Evolutionary conservation across 2,888 invertebrate species (phyloP).

Genomic region (Agrotis exclamationis): DNA sequence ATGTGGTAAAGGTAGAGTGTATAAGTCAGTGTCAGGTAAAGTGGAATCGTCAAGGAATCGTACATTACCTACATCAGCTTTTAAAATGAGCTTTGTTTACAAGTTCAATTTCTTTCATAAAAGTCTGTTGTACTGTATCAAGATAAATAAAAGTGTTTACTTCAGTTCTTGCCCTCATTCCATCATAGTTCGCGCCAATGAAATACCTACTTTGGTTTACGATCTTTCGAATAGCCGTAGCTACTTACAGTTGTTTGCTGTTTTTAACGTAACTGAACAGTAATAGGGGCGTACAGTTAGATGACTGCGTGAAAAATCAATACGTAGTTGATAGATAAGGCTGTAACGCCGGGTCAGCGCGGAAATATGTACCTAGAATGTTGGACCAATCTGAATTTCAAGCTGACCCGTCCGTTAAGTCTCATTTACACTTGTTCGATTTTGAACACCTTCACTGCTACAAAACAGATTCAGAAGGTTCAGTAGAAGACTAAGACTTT

Average conservation of each 20-base stretch:
- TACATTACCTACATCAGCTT: not conserved
- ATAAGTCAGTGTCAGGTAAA: too few relatives aligned
- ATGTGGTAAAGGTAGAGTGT: too few relatives aligned
- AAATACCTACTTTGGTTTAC: slow-evolving; percentile 17
- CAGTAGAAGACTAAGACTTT: not conserved
- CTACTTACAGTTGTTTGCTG: not conserved
- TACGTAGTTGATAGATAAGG: not conserved
- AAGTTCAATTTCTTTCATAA: slow-evolving; percentile 6
- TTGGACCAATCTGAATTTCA: not conserved
- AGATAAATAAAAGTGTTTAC: slow-evolving; percentile 53
- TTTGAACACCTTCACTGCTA: not conserved
- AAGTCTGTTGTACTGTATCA: slow-evolving; percentile 37
- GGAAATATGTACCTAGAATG: not conserved
- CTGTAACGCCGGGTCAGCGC: not conserved
- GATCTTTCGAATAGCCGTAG: slow-evolving; percentile 26
- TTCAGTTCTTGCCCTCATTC: slow-evolving; percentile 53
- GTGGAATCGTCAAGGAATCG: too few relatives aligned
- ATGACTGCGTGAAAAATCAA: slow-evolving; percentile 5
- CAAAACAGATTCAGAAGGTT: not conserved
- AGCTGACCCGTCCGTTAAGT: not conserved
- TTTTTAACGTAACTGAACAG: slow-evolving; percentile 14
- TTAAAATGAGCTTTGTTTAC: slow-evolving; percentile 18
- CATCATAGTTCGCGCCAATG: slow-evolving; percentile 26
- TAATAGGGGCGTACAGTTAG: not conserved
- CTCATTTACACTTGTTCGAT: not conserved